Conservation (phyloP, 2,888 invertebrate species). For the Drosophila tanythrix region DNA sequence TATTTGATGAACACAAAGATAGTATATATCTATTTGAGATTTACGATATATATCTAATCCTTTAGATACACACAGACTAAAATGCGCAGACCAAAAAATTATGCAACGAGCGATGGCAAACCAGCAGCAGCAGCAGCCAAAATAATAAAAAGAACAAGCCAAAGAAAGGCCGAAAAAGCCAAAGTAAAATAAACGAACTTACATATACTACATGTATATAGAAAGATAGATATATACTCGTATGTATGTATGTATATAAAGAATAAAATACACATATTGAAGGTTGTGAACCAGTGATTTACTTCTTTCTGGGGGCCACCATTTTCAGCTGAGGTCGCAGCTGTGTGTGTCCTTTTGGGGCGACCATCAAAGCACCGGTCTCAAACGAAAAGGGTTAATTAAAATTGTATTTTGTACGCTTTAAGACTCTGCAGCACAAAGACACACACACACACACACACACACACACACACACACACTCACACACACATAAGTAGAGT, state of each 20-base stretch:
- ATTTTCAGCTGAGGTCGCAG: slow-evolving; percentile 36
- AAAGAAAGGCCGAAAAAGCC: slow-evolving; percentile 11
- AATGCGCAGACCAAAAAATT: slow-evolving; percentile 38
- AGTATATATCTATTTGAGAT: background rate
- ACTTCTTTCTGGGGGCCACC: slow-evolving; percentile 10
- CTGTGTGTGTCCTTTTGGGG: slow-evolving; percentile 13
- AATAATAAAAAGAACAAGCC: slow-evolving; percentile 12
- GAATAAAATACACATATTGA: slow-evolving; percentile 39
- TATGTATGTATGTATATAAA: slow-evolving; percentile 2
- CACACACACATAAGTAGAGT: slow-evolving; percentile 4
- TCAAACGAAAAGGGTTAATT: slow-evolving; percentile 50
- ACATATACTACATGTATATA: slow-evolving; percentile 1
- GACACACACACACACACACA: background rate
- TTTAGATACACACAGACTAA: slow-evolving; percentile 1
- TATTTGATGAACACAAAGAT: background rate
- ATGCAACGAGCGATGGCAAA: slow-evolving; percentile 36
- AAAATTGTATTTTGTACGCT: slow-evolving; percentile 40
- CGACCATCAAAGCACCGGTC: slow-evolving; percentile 29
- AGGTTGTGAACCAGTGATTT: slow-evolving; percentile 35
- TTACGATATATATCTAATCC: slow-evolving; percentile 4
- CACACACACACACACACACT: background rate
- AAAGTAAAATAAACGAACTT: slow-evolving; percentile 19
- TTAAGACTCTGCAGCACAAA: slow-evolving; percentile 18
- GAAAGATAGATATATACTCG: background rate
- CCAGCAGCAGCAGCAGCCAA: slow-evolving; percentile 8